Conservation (phyloP, 2,113 vertebrate genomes). For the Monopterus albus region DNA sequence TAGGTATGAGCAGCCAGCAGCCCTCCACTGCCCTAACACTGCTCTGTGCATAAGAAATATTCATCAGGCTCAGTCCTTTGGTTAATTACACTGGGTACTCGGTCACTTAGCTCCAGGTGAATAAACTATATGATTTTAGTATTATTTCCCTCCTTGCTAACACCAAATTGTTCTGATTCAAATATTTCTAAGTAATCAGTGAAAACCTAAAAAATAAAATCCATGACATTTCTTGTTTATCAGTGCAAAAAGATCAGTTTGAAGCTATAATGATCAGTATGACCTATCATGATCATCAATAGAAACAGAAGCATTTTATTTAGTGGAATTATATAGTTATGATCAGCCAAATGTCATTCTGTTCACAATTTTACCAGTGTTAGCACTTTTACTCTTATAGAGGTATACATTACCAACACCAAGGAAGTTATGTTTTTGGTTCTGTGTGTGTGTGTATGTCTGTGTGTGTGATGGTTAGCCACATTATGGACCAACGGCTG, state of each 20-base stretch:
- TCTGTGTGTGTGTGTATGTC: no score
- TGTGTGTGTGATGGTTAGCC: no score
- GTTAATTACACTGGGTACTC: constrained; percentile 58
- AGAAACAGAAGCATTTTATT: neutral
- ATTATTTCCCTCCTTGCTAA: constrained; percentile 26
- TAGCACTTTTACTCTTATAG: no score
- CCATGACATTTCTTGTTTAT: constrained; percentile 4
- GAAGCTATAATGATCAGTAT: neutral
- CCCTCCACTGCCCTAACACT: constrained; percentile 15
- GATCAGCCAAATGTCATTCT: neutral
- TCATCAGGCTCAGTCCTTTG: constrained; percentile 48
- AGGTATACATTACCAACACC: no score
- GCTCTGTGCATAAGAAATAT: constrained; percentile 35
- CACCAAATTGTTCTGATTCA: neutral
- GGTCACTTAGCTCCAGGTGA: constrained; percentile 50
- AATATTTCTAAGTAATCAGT: neutral
- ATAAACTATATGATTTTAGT: constrained; percentile 47
- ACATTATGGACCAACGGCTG: no score
- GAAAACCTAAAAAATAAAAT: neutral
- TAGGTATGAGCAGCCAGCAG: constrained; percentile 42
- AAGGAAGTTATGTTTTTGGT: no score
- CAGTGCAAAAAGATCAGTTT: neutral
- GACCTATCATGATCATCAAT: neutral
- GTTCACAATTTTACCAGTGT: neutral
- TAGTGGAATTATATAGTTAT: neutral